Evolutionary conservation across 92 coral and sea anemone genomes (phyloP), one percentile per base, ranked within the genome.

Genomic region (Phenganax subtilis): DNA sequence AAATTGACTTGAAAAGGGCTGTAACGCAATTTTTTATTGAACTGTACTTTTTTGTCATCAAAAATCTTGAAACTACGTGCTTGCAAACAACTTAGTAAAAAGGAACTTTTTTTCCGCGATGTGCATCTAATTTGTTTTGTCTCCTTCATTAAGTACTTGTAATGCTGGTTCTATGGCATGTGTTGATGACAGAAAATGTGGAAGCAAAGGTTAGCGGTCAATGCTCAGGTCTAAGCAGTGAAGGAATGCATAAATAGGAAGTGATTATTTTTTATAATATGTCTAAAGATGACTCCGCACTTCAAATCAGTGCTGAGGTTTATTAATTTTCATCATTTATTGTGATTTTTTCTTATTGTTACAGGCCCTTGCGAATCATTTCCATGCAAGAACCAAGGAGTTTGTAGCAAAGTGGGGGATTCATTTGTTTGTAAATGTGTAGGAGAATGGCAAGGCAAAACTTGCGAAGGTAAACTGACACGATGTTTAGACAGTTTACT

Each of bases 181-280:
- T 37, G 80, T 75, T 10, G 67, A 75, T 16, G 80, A 75, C 30
- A 55, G 31, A 75, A 17, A 57, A 0, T 75, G 80, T 25, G n/a
- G 12, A 37, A 75, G 14, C 51, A 57, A 75, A 55, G 80, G 80
- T 75, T 30, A 54, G 80, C n/a, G n/a, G n/a, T n/a, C n/a, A n/a
- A n/a, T n/a, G n/a, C n/a, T n/a, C n/a, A n/a, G n/a, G n/a, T 37
- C 2, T 37, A 37, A 37, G 47, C 0, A 37, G 47, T 0, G 47
- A 37, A 0, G 2, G 0, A 37, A 37, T 37, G 47, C 47, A 37
- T 37, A 37, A 37, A 37, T 2, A 37, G 0, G 0, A 37, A 37
- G 47, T 37, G 0, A 20, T 20, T 20, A 0, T 20, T 20, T 20
- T 20, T 20, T 20, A 20, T 20, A 20, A 20, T 20, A 20, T 37